Conservation (phyloP, 2,113 vertebrate genomes). For the Brachirus orientalis region DNA sequence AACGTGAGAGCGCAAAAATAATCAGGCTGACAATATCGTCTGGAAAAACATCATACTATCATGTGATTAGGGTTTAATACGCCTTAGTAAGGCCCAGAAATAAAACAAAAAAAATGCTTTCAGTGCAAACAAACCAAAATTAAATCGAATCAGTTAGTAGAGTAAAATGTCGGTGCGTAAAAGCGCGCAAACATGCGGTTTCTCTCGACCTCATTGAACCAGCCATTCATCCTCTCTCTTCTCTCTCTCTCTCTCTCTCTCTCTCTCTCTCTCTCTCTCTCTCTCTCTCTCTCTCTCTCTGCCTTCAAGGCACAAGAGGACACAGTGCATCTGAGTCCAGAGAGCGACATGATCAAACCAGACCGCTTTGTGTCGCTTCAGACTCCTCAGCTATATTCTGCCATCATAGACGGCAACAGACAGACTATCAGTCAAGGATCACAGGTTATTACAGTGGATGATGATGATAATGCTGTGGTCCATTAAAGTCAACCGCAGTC, state of each 20-base stretch:
- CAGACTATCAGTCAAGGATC: background rate
- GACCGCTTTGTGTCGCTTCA: conserved; percentile 16
- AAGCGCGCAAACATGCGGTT: conserved; percentile 38
- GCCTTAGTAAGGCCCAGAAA: no score
- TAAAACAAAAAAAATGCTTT: no score
- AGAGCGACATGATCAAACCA: conserved; percentile 7
- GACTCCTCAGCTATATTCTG: background rate
- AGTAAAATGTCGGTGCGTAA: conserved; percentile 33
- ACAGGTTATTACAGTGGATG: background rate
- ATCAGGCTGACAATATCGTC: conserved; percentile 32
- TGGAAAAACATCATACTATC: conserved; percentile 2
- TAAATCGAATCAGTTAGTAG: no score
- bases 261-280: no score
- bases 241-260: no score
- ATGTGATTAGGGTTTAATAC: no score
- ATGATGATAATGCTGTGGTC: background rate
- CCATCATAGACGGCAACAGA: background rate
- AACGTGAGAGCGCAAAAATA: conserved; percentile 38
- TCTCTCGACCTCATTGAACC: conserved; percentile 1
- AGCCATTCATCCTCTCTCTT: no score
- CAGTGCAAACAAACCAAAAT: no score
- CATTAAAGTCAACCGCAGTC: background rate
- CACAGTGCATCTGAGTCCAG: background rate
- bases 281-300: background rate
- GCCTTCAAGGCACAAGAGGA: background rate